phyloP scores from a whole-genome alignment of 2,888 invertebrate genomes.

The Coenonympha glycerion region DNA sequence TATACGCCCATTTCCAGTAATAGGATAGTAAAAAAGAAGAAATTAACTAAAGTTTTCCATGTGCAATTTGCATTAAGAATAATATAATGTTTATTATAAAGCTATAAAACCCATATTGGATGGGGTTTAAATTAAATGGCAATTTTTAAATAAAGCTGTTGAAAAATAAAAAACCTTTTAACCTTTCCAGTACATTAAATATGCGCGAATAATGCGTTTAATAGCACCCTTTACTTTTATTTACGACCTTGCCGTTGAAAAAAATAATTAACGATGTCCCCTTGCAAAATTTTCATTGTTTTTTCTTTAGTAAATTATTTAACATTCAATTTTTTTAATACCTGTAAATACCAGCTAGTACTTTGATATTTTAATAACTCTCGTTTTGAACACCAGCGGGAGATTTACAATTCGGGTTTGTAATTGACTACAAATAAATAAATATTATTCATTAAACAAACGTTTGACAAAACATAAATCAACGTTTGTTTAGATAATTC shows the following conservation, averaged over 20 bases:
- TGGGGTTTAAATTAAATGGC: slow-evolving; percentile 55
- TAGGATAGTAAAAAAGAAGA: neutral
- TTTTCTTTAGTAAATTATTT: slow-evolving; percentile 51
- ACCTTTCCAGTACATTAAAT: slow-evolving; percentile 73
- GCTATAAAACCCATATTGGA: slow-evolving; percentile 56
- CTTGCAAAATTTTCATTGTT: slow-evolving; percentile 58
- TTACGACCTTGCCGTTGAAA: slow-evolving; percentile 62
- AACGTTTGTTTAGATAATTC: too few relatives aligned
- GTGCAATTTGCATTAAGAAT: slow-evolving; percentile 27
- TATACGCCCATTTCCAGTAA: neutral
- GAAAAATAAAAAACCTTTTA: slow-evolving; percentile 64
- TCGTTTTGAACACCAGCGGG: slow-evolving; percentile 6
- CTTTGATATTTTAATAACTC: slow-evolving; percentile 21
- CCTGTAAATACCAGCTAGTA: slow-evolving; percentile 18
- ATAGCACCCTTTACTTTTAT: slow-evolving; percentile 73
- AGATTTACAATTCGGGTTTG: slow-evolving; percentile 2
- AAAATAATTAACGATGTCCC: slow-evolving; percentile 67
- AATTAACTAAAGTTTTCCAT: slow-evolving; percentile 3
- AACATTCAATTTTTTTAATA: slow-evolving; percentile 28
- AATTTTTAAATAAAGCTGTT: slow-evolving; percentile 64
- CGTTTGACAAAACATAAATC: neutral
- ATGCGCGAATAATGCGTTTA: slow-evolving; percentile 73
- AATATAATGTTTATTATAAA: slow-evolving; percentile 34
- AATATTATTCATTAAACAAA: slow-evolving; percentile 3
- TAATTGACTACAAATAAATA: too few relatives aligned